Evolutionary conservation across 2,888 invertebrate genomes (phyloP).

Genomic region (Drosophila falleni): DNA sequence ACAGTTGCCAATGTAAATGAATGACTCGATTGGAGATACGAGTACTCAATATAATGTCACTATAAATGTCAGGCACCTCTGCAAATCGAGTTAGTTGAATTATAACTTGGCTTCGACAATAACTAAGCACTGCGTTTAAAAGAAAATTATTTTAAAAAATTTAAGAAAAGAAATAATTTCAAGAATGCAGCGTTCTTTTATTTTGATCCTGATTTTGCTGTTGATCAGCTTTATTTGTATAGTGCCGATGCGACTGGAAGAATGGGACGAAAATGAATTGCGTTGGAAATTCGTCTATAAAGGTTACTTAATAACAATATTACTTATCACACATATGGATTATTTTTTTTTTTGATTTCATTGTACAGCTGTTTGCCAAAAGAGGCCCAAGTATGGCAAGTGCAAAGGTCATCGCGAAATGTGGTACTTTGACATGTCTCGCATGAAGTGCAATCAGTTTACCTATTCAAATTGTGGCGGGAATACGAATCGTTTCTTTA

Average conservation of each 20-base stretch:
- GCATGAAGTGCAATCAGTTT: conserved; percentile 30
- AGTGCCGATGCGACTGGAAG: not conserved
- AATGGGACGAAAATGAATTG: not conserved
- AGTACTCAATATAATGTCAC: not conserved
- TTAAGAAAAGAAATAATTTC: no score
- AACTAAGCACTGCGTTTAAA: not conserved
- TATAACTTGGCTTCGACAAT: not conserved
- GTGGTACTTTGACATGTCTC: conserved; percentile 38
- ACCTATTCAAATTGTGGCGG: conserved; percentile 51
- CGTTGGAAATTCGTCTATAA: conserved; percentile 16
- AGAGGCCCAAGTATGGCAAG: conserved; percentile 24
- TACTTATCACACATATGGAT: no score
- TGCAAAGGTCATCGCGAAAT: conserved; percentile 35
- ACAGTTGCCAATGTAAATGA: conserved; percentile 9
- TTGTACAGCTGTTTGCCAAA: conserved; percentile 35
- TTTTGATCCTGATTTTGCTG: not conserved
- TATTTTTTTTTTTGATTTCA: no score
- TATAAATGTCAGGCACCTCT: conserved; percentile 16
- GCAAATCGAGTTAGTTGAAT: conserved; percentile 1
- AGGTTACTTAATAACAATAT: not conserved
- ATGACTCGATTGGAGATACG: not conserved
- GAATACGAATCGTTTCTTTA: conserved; percentile 48
- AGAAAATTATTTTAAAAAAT: no score
- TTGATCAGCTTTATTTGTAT: not conserved
- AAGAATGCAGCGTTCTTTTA: conserved; percentile 5